Evolutionary conservation across 2,113 vertebrate species (phyloP), one percentile per base, ranked within the genome.

Genomic region (Cyphomyrus discorhynchus): DNA sequence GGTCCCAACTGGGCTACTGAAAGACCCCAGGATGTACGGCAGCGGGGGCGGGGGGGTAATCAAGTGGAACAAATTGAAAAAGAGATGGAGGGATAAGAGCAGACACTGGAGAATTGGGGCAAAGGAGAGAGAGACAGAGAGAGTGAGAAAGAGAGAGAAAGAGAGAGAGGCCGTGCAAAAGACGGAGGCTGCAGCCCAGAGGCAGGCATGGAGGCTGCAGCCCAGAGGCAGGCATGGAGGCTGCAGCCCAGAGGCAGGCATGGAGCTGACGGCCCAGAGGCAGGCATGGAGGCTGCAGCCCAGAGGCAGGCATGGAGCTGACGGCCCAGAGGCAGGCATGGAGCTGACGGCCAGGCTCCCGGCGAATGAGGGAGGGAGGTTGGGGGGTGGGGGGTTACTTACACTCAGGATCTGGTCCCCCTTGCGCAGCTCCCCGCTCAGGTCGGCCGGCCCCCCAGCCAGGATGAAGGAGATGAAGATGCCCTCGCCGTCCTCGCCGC

Each of bases 391-490:
- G 88, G 24, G 3, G 58, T 1, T 21, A 56, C 96, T 95, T 93
- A 98, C 97, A 89, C 97, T 97, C 88, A 98, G 95, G 91, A 98
- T 98, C 95, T 98, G 97, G 95, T 98, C 97, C 46, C 97, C 97
- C 74, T 97, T 97, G 58, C 95, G 93, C 11, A 98, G 96, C 91
- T 98, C 97, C 31, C 97, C 97, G 0, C 97, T 98, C 92, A 97
- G 96, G 94, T 98, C 97, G 0, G 97, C 97, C 0, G 97, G 97
- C 19, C 97, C 97, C 31, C 97, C 97, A 0, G 97, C 96, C 35
- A 98, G 94, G 93, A 98, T 98, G 92, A 98, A 98, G 91, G 97
- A 98, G 95, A 98, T 98, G 95, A 97, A 98, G 94, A 98, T 98
- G 0, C 97, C 97, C 90, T 97, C 97, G 0, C 97, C 97, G 0